These are phyloP conservation scores for Limnothrissa miodon DNA, from an alignment of 2,113 vertebrate genomes.

Conservation along the genomic window DNA sequence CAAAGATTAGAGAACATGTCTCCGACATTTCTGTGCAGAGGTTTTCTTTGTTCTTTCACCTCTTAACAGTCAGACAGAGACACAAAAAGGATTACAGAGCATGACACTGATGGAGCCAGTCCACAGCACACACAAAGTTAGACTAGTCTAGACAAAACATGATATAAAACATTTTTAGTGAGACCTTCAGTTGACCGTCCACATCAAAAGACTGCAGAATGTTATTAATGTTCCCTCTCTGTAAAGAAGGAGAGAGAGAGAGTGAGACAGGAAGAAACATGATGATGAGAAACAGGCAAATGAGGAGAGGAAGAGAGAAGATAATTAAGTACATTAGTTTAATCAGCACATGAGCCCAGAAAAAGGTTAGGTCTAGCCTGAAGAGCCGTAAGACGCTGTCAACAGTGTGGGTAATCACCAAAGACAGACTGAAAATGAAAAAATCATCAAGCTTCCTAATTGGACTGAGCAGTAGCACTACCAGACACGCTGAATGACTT, in stretches of 20 bases:
- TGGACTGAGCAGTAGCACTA: neutral
- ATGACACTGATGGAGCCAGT: neutral
- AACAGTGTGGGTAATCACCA: neutral
- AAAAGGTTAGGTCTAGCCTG: neutral
- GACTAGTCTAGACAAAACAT: neutral
- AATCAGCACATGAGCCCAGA: neutral
- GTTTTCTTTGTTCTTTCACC: neutral
- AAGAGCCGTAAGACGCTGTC: neutral
- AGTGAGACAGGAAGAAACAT: neutral
- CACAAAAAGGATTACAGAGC: neutral
- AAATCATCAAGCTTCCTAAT: neutral
- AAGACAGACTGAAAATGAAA: neutral
- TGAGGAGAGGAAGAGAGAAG: neutral
- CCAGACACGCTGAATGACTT: neutral
- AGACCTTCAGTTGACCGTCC: constrained; percentile 15
- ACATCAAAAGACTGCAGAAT: neutral
- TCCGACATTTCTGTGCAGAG: too few relatives aligned
- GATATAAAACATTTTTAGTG: neutral
- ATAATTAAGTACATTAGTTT: neutral
- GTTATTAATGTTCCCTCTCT: neutral
- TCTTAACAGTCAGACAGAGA: neutral
- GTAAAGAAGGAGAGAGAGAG: neutral
- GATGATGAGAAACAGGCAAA: neutral
- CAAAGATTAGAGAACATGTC: too few relatives aligned
- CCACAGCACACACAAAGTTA: neutral